Evolutionary conservation across 2,113 vertebrate species (phyloP).

Genomic region (Aptenodytes forsteri): DNA sequence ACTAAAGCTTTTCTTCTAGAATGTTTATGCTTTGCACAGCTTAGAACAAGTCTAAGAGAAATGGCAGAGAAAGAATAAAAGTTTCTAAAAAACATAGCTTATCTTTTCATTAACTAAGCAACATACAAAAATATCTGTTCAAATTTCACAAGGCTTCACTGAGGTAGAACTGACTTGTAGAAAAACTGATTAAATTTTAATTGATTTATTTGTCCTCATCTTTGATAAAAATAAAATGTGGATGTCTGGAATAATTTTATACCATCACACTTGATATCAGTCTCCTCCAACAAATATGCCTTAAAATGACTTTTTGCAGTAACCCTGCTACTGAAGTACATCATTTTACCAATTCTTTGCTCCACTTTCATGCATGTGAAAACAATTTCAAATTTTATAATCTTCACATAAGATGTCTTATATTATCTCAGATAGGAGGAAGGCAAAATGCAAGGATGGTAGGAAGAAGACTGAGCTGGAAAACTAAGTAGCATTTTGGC

Average conservation of each 20-base stretch:
- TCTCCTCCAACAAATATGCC: neutral
- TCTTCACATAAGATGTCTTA: neutral
- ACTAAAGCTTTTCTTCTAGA: neutral
- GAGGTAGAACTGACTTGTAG: neutral
- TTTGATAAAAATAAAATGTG: neutral
- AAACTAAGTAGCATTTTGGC: neutral
- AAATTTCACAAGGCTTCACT: neutral
- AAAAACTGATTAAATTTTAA: neutral
- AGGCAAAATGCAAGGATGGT: neutral
- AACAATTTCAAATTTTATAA: neutral
- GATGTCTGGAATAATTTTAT: neutral
- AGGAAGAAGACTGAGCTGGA: neutral
- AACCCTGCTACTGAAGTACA: neutral
- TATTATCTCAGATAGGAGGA: neutral
- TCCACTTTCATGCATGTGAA: neutral
- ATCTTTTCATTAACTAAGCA: neutral
- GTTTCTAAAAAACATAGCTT: neutral
- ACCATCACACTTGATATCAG: neutral
- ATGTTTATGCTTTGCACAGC: neutral
- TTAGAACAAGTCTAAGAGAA: neutral
- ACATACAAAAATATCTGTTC: neutral
- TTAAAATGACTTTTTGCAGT: neutral
- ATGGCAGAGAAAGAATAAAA: neutral
- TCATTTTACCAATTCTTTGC: neutral
- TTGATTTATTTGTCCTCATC: neutral